Evolutionary conservation across 2,797 vertebrate species (phyloP).

Genomic region (Cyprinella venusta): DNA sequence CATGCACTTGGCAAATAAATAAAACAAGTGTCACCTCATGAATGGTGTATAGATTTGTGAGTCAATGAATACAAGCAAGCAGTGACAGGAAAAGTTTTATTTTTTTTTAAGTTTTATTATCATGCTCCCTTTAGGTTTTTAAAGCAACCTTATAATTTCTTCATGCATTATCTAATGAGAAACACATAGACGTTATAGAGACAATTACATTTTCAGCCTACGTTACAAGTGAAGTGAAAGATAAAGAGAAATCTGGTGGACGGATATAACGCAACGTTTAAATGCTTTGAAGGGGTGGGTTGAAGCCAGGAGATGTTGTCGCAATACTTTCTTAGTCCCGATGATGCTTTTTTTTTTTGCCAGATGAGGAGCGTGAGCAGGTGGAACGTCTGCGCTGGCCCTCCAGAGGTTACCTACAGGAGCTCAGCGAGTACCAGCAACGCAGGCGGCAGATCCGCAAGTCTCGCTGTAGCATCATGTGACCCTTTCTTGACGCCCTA

Average conservation of each 20-base stretch:
- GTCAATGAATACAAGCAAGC: background rate
- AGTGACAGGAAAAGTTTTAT: background rate
- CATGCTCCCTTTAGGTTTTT: background rate
- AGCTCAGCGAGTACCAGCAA: constrained; percentile 94
- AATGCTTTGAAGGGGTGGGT: background rate
- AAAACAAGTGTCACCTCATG: background rate
- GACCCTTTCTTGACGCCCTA: constrained; percentile 65
- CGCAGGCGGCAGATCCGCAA: constrained; percentile 89
- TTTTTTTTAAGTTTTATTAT: too few relatives aligned
- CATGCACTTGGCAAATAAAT: background rate
- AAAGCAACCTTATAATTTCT: background rate
- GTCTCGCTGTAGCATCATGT: constrained; percentile 91
- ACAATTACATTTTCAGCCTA: background rate
- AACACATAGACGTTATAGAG: background rate
- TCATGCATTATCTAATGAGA: background rate
- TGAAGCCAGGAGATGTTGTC: constrained; percentile 7
- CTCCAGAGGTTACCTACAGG: constrained; percentile 90
- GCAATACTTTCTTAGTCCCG: constrained; percentile 49
- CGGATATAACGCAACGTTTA: background rate
- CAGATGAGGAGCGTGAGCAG: constrained; percentile 93
- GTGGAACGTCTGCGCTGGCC: constrained; percentile 94
- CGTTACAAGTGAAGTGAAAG: background rate
- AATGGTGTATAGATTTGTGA: constrained; percentile 7
- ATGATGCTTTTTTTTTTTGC: constrained; percentile 30
- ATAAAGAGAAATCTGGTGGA: background rate